Evolutionary conservation across 2,797 vertebrate genomes (phyloP).

Genomic region (Botia almorhae): DNA sequence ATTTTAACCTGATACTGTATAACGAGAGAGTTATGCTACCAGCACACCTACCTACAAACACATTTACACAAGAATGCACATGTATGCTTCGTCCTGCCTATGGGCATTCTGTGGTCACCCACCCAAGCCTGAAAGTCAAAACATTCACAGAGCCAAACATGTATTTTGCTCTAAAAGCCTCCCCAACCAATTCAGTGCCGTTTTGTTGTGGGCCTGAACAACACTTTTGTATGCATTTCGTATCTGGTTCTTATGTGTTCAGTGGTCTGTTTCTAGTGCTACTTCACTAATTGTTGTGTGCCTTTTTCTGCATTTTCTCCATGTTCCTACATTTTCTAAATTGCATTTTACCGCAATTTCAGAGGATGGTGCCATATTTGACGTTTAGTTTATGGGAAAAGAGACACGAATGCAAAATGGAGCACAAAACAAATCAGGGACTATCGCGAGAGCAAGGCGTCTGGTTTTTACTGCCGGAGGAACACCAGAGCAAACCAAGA

Average conservation of each 20-base stretch:
- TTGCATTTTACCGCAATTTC: conserved; percentile 64
- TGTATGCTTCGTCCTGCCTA: conserved; percentile 38
- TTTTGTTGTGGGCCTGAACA: conserved; percentile 67
- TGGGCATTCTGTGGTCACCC: conserved; percentile 44
- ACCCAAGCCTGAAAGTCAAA: conserved; percentile 39
- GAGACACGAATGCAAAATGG: conserved; percentile 56
- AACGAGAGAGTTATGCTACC: conserved; percentile 78
- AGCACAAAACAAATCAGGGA: conserved; percentile 80
- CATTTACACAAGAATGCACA: conserved; percentile 46
- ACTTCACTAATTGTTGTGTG: conserved; percentile 81
- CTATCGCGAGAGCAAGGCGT: conserved; percentile 61
- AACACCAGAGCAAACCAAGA: conserved; percentile 67
- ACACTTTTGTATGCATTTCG: conserved; percentile 65
- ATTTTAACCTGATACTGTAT: conserved; percentile 76
- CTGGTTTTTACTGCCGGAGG: conserved; percentile 74
- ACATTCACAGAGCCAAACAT: conserved; percentile 48
- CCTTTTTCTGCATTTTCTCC: conserved; percentile 84
- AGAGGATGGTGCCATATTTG: conserved; percentile 73
- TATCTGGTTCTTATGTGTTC: conserved; percentile 54
- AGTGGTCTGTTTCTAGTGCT: conserved; percentile 67
- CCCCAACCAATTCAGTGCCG: conserved; percentile 73
- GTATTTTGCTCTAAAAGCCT: conserved; percentile 46
- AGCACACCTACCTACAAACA: conserved; percentile 71
- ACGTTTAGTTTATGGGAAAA: conserved; percentile 57
- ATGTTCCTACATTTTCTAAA: conserved; percentile 54